Evolutionary conservation across 2,888 invertebrate species (phyloP), one percentile per base, ranked within the genome.

Genomic region (Latrodectus elegans): DNA sequence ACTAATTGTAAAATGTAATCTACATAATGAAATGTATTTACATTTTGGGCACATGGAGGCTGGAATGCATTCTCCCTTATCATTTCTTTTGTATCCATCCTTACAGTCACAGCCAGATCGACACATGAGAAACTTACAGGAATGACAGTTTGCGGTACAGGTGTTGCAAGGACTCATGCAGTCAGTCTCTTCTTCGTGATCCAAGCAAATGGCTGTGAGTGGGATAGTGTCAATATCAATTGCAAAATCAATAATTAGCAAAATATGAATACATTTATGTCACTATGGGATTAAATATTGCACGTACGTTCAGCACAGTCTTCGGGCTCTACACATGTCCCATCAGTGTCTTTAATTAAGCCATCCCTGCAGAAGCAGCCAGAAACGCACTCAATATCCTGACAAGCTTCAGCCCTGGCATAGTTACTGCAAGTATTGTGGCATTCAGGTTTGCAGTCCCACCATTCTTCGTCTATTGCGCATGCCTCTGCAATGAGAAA

Each of bases 341-440:
- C 86, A n/a, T 77, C 73, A 0, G 14, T 15, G 49, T 75, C 77
- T 38, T 38, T 26, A 9, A 87, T 72, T 11, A 81, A 67, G 0
- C 81, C 86, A 8, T 87, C 81, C 22, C 22, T 72, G 60, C 86
- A 87, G 64, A 67, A 87, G 60, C 86, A 87, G 2, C 86, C 86
- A 9, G 81, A 10, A 4, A 67, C 77, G n/a, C 86, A 87, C 0
- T 60, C 67, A 8, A 52, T 9, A 51, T 87, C 86, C 17, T 67
- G 22, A 10, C 71, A 53, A 1, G 86, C 77, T 15, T 73, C 73
- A 2, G 77, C 76, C 38, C 86, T 71, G 6, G 86, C 86, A 38
- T 76, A 76, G 26, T 87, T 87, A 22, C 38, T 17, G 17, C 86
- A 87, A 8, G 86, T 87, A 55, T 87, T 87, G 55, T 82, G 81